Base-by-base conservation (phyloP, 1,140 invertebrate genomes). In the Megalonaias nervosa region DNA sequence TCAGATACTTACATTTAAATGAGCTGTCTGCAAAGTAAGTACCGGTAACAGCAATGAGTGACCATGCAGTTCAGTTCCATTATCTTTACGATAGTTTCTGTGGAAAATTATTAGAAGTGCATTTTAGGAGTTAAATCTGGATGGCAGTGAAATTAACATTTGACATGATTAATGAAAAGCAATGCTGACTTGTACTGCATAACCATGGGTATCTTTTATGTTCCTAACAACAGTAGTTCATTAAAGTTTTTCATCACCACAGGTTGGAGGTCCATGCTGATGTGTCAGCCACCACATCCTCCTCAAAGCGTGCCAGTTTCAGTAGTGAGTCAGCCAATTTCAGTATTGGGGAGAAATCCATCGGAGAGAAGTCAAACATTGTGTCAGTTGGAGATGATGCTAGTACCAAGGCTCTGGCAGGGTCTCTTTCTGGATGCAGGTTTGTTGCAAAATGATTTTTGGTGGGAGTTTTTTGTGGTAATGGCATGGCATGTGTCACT, bases 261-360 rank as follows among this genome's bases (percentile, higher is more conserved):
- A 94, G 94, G 85, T 86, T 96, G 83, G 95, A 95, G 85, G 94
- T 95, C 9, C 94, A 95, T 83, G 95, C 94, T 17, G 95, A 96
- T 87, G 92, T 95, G 14, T 93, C 93, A 13, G 93, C 94, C 0
- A 93, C 82, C 23, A 31, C 77, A 9, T 70, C 73, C 11, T 56
- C 75, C 21, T 80, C 93, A 0, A 95, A 95, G 82, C 91, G 94
- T 58, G 93, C 94, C 72, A 95, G 94, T 86, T 89, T 95, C 21
- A 94, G 94, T 84, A 95, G 94, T 86, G 94, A 94, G 9, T 95
- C 94, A 12, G 94, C 93, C 23, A 93, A 94, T 19, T 93, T 94
- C 23, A 94, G 93, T 85, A 83, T 86, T 48, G 94, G 93, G 17
- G 94, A 94, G 83, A 77, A 77, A 60, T 77, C 75, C 11, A 79